Conservation (phyloP, 2,888 invertebrate species). For the Ormia ochracea region DNA sequence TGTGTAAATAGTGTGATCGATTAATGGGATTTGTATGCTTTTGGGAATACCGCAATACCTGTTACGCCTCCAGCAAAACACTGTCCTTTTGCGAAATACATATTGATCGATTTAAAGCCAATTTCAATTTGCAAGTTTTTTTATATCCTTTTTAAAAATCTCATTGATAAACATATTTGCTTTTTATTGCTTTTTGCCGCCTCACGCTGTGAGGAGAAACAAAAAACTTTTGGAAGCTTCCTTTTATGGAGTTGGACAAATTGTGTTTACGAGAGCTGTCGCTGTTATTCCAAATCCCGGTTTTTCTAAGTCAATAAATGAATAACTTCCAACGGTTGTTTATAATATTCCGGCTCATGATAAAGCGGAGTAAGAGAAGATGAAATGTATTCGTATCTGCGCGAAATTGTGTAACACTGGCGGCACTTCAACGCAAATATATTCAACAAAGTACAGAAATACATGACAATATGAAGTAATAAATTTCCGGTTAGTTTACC, state of each 20-base stretch:
- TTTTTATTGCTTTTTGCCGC: slow-evolving; percentile 49
- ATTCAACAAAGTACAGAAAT: slow-evolving; percentile 24
- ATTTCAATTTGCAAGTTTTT: slow-evolving; percentile 30
- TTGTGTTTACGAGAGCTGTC: slow-evolving; percentile 64
- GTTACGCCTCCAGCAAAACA: not conserved
- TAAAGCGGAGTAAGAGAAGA: not conserved
- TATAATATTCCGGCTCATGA: slow-evolving; percentile 10
- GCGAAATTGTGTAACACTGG: slow-evolving; percentile 50
- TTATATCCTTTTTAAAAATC: slow-evolving; percentile 28
- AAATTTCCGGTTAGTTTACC: slow-evolving; percentile 69
- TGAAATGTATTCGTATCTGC: slow-evolving; percentile 28
- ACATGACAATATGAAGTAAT: slow-evolving; percentile 69
- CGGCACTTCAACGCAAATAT: slow-evolving; percentile 56
- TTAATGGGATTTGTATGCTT: too few species aligned
- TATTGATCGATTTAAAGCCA: slow-evolving; percentile 38
- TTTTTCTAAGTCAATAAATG: slow-evolving; percentile 44
- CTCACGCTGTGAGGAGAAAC: slow-evolving; percentile 8
- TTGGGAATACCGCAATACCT: not conserved
- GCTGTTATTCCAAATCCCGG: slow-evolving; percentile 45
- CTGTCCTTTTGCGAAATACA: not conserved
- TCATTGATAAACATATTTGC: slow-evolving; percentile 60
- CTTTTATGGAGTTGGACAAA: slow-evolving; percentile 37
- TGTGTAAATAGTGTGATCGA: too few species aligned
- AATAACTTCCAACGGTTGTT: slow-evolving; percentile 30
- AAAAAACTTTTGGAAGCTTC: slow-evolving; percentile 37